Evolutionary conservation across 2,113 vertebrate species (phyloP), one percentile per base, ranked within the genome.

Genomic region (Gopherus evgoodei): DNA sequence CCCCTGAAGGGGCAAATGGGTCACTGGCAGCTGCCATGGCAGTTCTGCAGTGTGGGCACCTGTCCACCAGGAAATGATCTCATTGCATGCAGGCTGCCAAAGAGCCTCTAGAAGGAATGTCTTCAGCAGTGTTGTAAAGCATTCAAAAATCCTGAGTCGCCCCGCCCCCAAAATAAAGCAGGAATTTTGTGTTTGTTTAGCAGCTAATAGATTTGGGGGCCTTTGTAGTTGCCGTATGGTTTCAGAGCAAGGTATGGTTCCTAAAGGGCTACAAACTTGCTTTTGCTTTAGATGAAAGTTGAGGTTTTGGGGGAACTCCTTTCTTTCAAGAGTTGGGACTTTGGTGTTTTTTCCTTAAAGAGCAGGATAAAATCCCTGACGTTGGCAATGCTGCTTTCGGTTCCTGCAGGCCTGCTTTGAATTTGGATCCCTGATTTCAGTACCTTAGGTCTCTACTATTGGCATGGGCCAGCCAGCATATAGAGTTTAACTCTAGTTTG

Each of bases 401-500:
- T 13, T 3, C 10, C 35, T 35, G 2, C 2, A 2, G 65, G 65
- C 65, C 35, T 69, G 65, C 65, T 72, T 5, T 22, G 8, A 8
- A 38, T 38, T 72, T n/a, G 35, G n/a, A 38, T 17, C 19, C 10
- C 6, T 22, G 65, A 38, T 38, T 72, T 72, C 9, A 38, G 42
- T 22, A 8, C 14, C 31, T 27, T 14, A 5, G 8, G 0, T 4
- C 56, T 12, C 35, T 22, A 75, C 1, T 6, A 0, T 57, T 42
- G 6, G 11, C 59, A 69, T 8, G 38, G 25, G n/a, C 52, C 53
- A 38, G 16, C 22, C 11, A n/a, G 59, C 59, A 10, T 35, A 9
- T 24, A 6, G 59, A 16, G 13, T 16, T 19, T 4, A 19, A 83
- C 38, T 62, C n/a, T 2, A 0, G 0, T 6, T 25, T 2, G 29